Evolutionary conservation across 2,113 vertebrate genomes (phyloP).

Genomic region (Periophthalmus modestus): DNA sequence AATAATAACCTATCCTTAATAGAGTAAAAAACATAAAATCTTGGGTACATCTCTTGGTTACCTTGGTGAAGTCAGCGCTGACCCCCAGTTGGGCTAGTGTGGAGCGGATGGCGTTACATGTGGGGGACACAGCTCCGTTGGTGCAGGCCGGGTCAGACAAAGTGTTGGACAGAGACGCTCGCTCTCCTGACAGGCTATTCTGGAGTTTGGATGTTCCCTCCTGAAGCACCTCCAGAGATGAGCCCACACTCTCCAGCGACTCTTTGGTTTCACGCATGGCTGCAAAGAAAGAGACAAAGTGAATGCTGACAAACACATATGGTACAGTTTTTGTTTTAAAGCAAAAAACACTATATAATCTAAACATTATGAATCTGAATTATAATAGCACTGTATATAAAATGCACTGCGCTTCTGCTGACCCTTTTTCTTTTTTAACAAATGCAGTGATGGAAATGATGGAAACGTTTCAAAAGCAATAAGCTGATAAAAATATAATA

Average conservation of each 20-base stretch:
- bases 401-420: too few species aligned
- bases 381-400: too few species aligned
- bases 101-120: constrained; percentile 79
- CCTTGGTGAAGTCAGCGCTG: constrained; percentile 78
- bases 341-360: too few species aligned
- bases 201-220: constrained; percentile 77
- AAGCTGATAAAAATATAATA: too few species aligned
- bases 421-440: too few species aligned
- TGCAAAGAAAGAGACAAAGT: constrained; percentile 44
- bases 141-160: constrained; percentile 82
- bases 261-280: constrained; percentile 87
- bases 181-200: constrained; percentile 74
- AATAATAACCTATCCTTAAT: too few species aligned
- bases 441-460: too few species aligned
- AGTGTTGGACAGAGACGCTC: constrained; percentile 77
- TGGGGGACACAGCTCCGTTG: constrained; percentile 61
- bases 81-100: constrained; percentile 78
- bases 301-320: too few species aligned
- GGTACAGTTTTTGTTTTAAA: too few species aligned
- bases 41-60: constrained; percentile 41
- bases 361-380: not conserved
- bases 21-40: not conserved
- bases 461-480: too few species aligned
- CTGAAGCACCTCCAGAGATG: constrained; percentile 80
- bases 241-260: constrained; percentile 81